Conservation (phyloP, 2,888 invertebrate species). For the Acrocera orbiculus region DNA sequence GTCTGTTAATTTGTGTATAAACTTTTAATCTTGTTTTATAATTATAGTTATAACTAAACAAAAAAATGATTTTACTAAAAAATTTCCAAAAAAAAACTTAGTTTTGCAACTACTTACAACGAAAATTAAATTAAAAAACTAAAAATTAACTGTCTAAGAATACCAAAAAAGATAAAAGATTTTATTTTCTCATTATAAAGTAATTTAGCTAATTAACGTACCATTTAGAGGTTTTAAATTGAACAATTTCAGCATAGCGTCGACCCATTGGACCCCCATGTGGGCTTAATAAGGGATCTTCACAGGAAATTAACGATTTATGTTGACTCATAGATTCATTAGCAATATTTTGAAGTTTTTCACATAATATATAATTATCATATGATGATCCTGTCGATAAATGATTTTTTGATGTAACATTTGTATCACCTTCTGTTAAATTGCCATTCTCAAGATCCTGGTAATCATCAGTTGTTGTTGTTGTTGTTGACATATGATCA, state of each 20-base stretch:
- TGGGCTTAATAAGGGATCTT: constrained; percentile 27
- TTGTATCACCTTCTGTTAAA: constrained; percentile 15
- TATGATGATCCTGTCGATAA: constrained; percentile 23
- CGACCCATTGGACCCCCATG: constrained; percentile 31
- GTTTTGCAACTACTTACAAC: background rate
- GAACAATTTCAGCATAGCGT: constrained; percentile 30
- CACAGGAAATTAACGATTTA: constrained; percentile 13
- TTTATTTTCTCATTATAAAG: background rate
- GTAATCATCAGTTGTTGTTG: constrained; percentile 16
- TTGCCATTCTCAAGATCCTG: constrained; percentile 29
- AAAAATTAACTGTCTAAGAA: no score
- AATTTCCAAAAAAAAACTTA: background rate
- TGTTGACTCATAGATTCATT: constrained; percentile 18
- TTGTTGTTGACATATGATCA: constrained; percentile 14
- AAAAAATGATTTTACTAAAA: no score
- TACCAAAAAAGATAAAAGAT: no score
- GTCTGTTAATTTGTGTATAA: no score
- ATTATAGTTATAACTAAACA: no score
- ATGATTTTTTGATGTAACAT: constrained; percentile 14
- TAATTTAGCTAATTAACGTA: constrained; percentile 14
- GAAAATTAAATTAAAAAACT: background rate
- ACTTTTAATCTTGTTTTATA: no score
- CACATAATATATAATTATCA: constrained; percentile 27
- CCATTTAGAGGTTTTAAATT: constrained; percentile 25
- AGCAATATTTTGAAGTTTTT: constrained; percentile 28